A percentile compares a stretch with the other conserved stretches of the same genome.
Evolutionary conservation across 2,888 invertebrate species (phyloP).

Genomic region (Rosalia funebris): DNA sequence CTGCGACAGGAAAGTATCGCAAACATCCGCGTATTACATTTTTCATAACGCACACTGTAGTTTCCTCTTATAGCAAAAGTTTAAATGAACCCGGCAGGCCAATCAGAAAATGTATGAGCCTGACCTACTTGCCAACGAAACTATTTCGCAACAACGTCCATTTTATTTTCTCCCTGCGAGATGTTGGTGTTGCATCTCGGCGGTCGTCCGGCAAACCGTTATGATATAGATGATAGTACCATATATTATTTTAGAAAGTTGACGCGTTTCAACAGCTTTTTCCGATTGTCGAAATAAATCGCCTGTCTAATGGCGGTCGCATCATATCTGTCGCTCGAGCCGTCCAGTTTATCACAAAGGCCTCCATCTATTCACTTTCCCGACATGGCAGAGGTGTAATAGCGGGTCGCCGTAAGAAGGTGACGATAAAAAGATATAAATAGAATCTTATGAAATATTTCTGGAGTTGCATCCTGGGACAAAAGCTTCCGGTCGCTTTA

Average conservation of each 20-base stretch:
- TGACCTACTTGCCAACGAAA: too few relatives aligned
- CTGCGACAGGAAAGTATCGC: too few relatives aligned
- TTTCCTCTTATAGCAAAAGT: too few relatives aligned
- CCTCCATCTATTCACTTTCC: conserved; percentile 29
- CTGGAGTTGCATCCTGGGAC: not conserved
- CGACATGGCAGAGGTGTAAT: conserved; percentile 25
- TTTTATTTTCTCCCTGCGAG: not conserved
- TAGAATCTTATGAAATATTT: conserved; percentile 12
- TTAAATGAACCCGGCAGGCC: too few relatives aligned
- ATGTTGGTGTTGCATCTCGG: not conserved
- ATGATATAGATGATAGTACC: not conserved
- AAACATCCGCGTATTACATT: too few relatives aligned
- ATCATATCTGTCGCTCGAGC: conserved; percentile 34
- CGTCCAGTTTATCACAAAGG: conserved; percentile 34
- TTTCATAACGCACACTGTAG: too few relatives aligned
- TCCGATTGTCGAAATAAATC: conserved; percentile 39
- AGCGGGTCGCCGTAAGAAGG: conserved; percentile 8
- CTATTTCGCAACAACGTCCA: not conserved
- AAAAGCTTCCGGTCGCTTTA: conserved; percentile 4
- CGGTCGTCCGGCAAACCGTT: not conserved
- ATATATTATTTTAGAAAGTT: conserved; percentile 37
- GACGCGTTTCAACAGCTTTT: conserved; percentile 39
- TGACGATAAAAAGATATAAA: conserved; percentile 22
- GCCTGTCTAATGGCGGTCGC: conserved; percentile 35
- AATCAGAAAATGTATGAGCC: too few relatives aligned